Evolutionary conservation across 2,888 invertebrate genomes (phyloP).

Genomic region (Cylloceria caligata): DNA sequence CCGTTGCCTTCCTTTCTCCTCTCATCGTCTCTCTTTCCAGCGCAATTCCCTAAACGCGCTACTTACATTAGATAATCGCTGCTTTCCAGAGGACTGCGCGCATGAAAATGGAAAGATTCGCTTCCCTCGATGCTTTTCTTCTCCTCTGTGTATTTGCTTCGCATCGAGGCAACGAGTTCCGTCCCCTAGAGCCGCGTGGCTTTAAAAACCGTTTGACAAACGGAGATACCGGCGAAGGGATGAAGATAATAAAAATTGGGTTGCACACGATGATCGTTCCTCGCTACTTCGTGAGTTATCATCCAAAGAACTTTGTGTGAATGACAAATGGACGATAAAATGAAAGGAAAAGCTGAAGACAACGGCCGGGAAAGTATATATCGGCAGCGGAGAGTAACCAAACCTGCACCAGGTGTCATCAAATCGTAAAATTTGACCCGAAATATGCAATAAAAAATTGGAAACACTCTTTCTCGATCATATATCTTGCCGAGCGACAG

Average conservation of each 20-base stretch:
- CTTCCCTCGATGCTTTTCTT: constrained; percentile 14
- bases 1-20: constrained; percentile 31
- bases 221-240: neutral
- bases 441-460: constrained; percentile 42
- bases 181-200: neutral
- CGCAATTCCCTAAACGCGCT: constrained; percentile 64
- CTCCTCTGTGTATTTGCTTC: neutral
- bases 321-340: constrained; percentile 41
- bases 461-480: constrained; percentile 36
- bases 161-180: constrained; percentile 6
- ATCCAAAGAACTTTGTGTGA: constrained; percentile 17
- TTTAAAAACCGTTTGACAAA: neutral
- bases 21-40: constrained; percentile 43
- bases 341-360: neutral
- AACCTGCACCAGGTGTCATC: constrained; percentile 55
- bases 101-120: constrained; percentile 42
- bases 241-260: constrained; percentile 11
- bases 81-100: constrained; percentile 41
- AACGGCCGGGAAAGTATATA: constrained; percentile 12
- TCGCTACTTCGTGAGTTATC: constrained; percentile 5
- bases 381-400: neutral
- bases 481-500: constrained; percentile 30
- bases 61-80: constrained; percentile 73
- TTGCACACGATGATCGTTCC: constrained; percentile 33
- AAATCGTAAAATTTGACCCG: constrained; percentile 63